A percentile compares a stretch with the other conserved stretches of the same genome.
phyloP scores from a whole-genome alignment of 2,797 vertebrate species.

The Trachurus trachurus region DNA sequence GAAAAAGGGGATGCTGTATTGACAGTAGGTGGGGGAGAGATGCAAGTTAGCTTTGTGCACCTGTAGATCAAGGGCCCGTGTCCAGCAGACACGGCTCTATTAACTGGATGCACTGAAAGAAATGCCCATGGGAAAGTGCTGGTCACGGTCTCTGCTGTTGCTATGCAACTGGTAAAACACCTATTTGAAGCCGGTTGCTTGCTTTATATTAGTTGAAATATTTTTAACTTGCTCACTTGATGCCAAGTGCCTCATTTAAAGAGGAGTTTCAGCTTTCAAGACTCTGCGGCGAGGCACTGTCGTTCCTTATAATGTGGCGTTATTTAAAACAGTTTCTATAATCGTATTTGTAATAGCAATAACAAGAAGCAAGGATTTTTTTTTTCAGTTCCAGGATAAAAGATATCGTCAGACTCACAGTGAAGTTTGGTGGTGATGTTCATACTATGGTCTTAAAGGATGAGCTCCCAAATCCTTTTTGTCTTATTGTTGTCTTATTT shows the following conservation, averaged over 20 bases:
- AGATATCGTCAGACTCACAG: too few species aligned
- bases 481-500: too few species aligned
- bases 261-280: not conserved
- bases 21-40: conserved; percentile 1
- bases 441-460: too few species aligned
- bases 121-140: conserved; percentile 33
- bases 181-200: conserved; percentile 23
- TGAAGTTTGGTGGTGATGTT: not conserved
- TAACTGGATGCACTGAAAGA: conserved; percentile 40
- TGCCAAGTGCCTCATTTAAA: conserved; percentile 14
- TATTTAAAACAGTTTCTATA: not conserved
- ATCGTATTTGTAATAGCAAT: not conserved
- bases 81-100: conserved; percentile 26
- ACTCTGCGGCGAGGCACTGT: not conserved
- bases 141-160: conserved; percentile 53
- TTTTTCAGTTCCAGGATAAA: not conserved
- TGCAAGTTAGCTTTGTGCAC: not conserved
- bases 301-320: not conserved
- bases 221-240: conserved; percentile 39
- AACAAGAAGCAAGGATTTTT: not conserved
- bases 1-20: not conserved
- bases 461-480: too few species aligned
- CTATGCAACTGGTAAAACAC: conserved; percentile 65
- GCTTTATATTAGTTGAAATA: conserved; percentile 39
- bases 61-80: conserved; percentile 12